Base-by-base conservation (phyloP, 1,140 invertebrate genomes). In the Pseudachorutes palmiensis region DNA sequence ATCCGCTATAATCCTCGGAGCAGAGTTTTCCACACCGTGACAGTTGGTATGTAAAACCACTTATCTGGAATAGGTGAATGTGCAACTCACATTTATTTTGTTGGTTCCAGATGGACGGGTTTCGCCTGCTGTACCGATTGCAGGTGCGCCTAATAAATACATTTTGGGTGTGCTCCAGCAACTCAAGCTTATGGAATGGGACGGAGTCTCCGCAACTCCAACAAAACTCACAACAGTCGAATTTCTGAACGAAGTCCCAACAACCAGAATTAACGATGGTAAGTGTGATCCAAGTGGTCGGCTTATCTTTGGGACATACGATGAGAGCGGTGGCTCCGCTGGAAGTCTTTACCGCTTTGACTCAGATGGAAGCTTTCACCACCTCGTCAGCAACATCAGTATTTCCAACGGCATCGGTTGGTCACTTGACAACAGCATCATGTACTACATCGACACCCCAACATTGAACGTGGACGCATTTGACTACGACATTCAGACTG, bases 361-460 rank as follows among this genome's bases (percentile, higher is more conserved):
- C 36, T 31, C 30, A 1, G 63, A 65, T 9, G 45, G 36, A 22
- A 30, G 41, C 36, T 26, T 49, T 2, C 12, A 14, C 33, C 2
- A 3, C 1, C 32, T 63, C 26, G 59, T 48, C 51, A 58, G n/a
- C 83, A 71, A 74, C 1, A 81, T 90, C 19, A 81, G 30, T 1
- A 87, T 92, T 60, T 89, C 88, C 31, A 94, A 94, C 76, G 91
- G 92, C 0, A 76, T 94, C 3, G 85, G 85, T 16, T 94, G 91
- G 91, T 86, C 85, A 69, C 75, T 79, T 12, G 81, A 84, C 51
- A 83, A 85, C 65, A 82, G 83, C 30, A 85, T 83, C 29, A 85
- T 91, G 78, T 91, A 88, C 77, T 90, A 87, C 75, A 88, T 88
- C 1, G 88, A 91, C 75, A 84, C 87, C 2, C 81, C 83, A 14